Evolutionary conservation across 2,888 invertebrate species (phyloP), one percentile per base, ranked within the genome.

Genomic region (Selenia dentaria): DNA sequence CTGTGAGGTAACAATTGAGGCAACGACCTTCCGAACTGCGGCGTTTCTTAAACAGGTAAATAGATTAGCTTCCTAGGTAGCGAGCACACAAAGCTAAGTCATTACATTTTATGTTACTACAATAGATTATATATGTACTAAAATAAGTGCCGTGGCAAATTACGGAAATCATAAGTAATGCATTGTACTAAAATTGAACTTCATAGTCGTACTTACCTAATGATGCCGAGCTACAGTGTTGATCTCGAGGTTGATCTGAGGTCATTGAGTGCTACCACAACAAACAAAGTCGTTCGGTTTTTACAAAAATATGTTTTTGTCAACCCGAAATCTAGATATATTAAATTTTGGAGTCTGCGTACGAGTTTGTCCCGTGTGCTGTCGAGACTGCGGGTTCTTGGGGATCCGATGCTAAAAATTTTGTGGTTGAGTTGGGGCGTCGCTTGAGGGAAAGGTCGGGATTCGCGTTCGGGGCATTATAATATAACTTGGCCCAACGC

Each of bases 171-270:
- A 26, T 46, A 31, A 46, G 26, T 46, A 31, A 46, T 12, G 29
- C 29, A 29, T 35, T 40, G 40, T 46, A 36, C 34, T 22, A 28
- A 38, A 45, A 34, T 24, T 27, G 34, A 28, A 33, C 38, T 20
- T 16, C 20, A n/a, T 28, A 31, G 18, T 33, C 16, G 14, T 33
- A 22, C 10, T 11, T 46, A 46, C 10, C 14, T 46, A 46, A 46
- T 46, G 40, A 46, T 46, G 40, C 31, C 14, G 40, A 40, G 22
- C 35, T 46, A 46, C 39, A 29, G 31, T 43, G 51, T 41, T 39
- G 41, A 12, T 13, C 35, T 14, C 47, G 46, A 54, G 51, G 54
- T 40, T 39, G n/a, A 22, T 44, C 24, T 47, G 42, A 57, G 49
- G 47, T 18, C 33, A 20, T 18, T 13, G 14, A 13, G 26, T 29